phyloP scores from a whole-genome alignment of 2,888 invertebrate species.

The Mayetiola destructor region DNA sequence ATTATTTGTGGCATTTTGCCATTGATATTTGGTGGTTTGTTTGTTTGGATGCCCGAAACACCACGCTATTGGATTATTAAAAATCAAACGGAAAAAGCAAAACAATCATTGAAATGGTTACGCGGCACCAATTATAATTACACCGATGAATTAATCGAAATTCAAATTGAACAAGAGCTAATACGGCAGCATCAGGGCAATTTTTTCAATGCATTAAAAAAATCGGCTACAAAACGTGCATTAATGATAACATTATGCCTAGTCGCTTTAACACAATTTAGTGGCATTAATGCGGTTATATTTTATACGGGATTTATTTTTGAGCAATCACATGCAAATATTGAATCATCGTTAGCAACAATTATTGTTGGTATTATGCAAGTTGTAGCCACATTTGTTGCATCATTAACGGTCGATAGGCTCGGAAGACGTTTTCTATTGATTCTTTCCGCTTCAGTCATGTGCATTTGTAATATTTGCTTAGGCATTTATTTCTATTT shows the following conservation, averaged over 20 bases:
- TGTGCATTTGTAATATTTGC: slow-evolving; percentile 52
- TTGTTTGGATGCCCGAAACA: slow-evolving; percentile 78
- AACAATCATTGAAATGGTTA: slow-evolving; percentile 51
- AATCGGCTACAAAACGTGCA: slow-evolving; percentile 46
- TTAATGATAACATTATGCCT: slow-evolving; percentile 57
- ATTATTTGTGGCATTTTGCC: slow-evolving; percentile 35
- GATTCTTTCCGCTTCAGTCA: slow-evolving; percentile 52
- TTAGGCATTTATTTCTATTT: slow-evolving; percentile 55
- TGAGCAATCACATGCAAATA: slow-evolving; percentile 31
- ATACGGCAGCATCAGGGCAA: slow-evolving; percentile 41
- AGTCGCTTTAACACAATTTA: slow-evolving; percentile 81
- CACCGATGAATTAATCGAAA: slow-evolving; percentile 45
- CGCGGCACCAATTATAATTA: slow-evolving; percentile 57
- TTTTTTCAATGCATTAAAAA: slow-evolving; percentile 41
- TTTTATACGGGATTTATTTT: slow-evolving; percentile 67
- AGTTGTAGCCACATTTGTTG: slow-evolving; percentile 48
- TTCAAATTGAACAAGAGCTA: slow-evolving; percentile 42
- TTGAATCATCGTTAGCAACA: slow-evolving; percentile 46
- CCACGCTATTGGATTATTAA: slow-evolving; percentile 57
- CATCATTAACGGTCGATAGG: slow-evolving; percentile 64
- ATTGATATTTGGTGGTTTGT: slow-evolving; percentile 50
- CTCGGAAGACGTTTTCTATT: slow-evolving; percentile 65
- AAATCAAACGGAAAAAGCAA: slow-evolving; percentile 48
- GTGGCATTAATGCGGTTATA: slow-evolving; percentile 70
- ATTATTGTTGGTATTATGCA: slow-evolving; percentile 74